Conservation (phyloP, 2,888 invertebrate genomes). For the Dinocampus coccinellae region DNA sequence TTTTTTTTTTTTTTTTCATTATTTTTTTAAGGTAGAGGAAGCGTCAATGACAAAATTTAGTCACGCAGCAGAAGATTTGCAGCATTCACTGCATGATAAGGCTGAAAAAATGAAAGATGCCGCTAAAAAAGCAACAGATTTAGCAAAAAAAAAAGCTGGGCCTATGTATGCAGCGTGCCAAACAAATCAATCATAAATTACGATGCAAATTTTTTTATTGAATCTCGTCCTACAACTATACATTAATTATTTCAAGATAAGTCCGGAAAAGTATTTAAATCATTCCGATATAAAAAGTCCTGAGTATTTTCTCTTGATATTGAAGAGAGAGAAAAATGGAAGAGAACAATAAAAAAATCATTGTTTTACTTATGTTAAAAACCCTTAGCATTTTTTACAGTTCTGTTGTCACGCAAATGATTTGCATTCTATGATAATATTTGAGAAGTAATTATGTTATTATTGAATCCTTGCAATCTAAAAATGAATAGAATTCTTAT, state of each 20-base stretch:
- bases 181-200: conserved; percentile 62
- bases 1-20: neutral
- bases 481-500: neutral
- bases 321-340: no score
- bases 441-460: neutral
- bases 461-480: neutral
- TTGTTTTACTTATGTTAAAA: no score
- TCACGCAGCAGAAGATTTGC: conserved; percentile 63
- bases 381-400: neutral
- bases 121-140: conserved; percentile 84
- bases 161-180: conserved; percentile 67
- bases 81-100: conserved; percentile 64
- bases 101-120: conserved; percentile 80
- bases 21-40: conserved; percentile 55
- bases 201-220: no score
- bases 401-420: neutral
- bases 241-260: neutral
- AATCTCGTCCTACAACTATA: neutral
- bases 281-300: neutral
- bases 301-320: neutral
- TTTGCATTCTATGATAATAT: neutral
- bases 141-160: conserved; percentile 76
- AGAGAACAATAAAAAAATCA: no score
- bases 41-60: conserved; percentile 54
- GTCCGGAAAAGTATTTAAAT: neutral